Evolutionary conservation across 2,113 vertebrate species (phyloP), one percentile per base, ranked within the genome.

Genomic region (Tachysurus vachellii): DNA sequence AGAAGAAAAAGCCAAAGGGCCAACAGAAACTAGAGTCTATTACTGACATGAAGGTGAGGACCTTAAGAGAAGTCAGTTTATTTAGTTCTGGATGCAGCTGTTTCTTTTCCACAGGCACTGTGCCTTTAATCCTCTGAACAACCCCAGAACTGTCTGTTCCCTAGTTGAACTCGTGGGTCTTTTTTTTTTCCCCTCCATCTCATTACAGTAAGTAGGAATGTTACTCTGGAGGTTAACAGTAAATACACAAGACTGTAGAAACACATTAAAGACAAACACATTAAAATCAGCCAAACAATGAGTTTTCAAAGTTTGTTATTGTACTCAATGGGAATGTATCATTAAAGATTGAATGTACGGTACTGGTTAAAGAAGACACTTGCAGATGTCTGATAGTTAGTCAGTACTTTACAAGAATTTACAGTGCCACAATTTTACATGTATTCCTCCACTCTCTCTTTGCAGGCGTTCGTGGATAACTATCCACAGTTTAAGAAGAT

Each of bases 401-500:
- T 31, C 57, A 80, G n/a, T 57, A 53, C 17, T 59, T 36, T 36
- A 36, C 0, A 80, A 36, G 50, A 59, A 80, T 57, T 16, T 76
- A 9, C 44, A n/a, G 8, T 79, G 76, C 36, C 1, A 81, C 42
- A 42, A 44, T 23, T 1, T 36, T 21, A 53, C 8, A 23, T 36
- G 17, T 84, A 9, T 54, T 7, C 28, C 12, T 54, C 17, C 0
- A 89, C 80, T 31, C 9, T 8, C 26, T 75, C 53, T 10, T 50
- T 70, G 0, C 92, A 99, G 98, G 97, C 98, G 0, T 99, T 99
- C 42, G 98, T 99, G 81, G 98, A 99, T 89, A 99, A 98, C 89
- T 99, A 99, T 88, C 98, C 98, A 0, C 98, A 99, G 94, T 99
- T 99, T 90, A 98, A 97, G 95, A 99, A 99, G 94, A 99, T 99